Base-by-base conservation (phyloP, 2,888 invertebrate genomes). In the Halictus quadricinctus region DNA sequence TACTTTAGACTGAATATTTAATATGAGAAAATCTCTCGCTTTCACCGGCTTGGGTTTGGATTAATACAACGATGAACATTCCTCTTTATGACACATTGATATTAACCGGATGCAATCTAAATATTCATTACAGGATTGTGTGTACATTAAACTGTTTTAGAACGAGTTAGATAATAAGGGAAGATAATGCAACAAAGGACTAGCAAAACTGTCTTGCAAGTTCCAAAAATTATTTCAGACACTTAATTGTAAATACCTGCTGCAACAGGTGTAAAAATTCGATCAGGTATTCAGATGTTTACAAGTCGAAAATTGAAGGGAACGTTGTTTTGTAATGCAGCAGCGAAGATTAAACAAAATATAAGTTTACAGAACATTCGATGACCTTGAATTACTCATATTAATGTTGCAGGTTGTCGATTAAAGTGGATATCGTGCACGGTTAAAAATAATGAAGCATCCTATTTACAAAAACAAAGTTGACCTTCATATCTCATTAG, bases 381-480 rank as follows among this genome's bases (percentile, higher is more conserved):
- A 64, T 15, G 29, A 29, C 64, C 64, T 64, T 64, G 15, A 29
- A 5, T 29, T 2, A 64, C 15, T 29, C 7, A 2, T 29, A 15
- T 6, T 2, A 15, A 29, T 64, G 64, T 29, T 15, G 60, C 60
- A 29, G 5, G 25, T 10, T 12, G 60, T 60, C 1, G 25, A 60
- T 25, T 60, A 25, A 60, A 60, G 29, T 29, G 13, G 15, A 2
- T 29, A 15, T 64, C 29, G 15, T 64, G 64, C 13, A 64, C 13
- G 29, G 25, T 64, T 64, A 64, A 64, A 64, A 64, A 64, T 64
- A 64, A 7, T 29, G 29, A 5, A 15, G 29, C 13, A 29, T 6
- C 64, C 29, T 64, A 29, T 64, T 29, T 64, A 25, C 64, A 64
- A 64, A 64, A 64, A 64, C 64, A 29, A 64, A 15, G 64, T 64